Base-by-base conservation (phyloP, 2,888 invertebrate species). In the Ectobius pallidus region DNA sequence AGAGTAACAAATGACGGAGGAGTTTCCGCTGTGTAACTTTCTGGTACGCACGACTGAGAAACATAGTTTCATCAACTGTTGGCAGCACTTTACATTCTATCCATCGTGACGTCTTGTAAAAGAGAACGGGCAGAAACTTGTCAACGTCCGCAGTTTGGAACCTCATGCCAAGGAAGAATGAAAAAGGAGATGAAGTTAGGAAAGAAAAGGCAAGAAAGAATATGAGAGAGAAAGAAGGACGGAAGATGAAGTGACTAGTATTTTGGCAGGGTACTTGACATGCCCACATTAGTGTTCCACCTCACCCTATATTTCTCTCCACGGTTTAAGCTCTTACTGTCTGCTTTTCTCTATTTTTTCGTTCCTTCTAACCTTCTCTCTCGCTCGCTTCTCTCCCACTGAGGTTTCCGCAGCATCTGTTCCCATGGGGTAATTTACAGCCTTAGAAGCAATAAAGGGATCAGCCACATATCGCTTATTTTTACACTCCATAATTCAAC, bases 391-490 rank as follows among this genome's bases (percentile, higher is more conserved):
- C 63, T 65, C 74, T 63, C 74, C 70, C 72, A 34, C 62, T 20
- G 69, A 73, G 72, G 67, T 73, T 70, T 75, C 75, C 72, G 58
- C 72, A 69, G 75, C 75, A 75, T 75, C 75, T 75, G 75, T 73
- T 75, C 75, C 65, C 73, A 58, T 61, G 69, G 68, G 73, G 71
- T 74, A 75, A 74, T 75, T 75, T 74, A 74, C 74, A 74, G 73
- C 75, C 73, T 69, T 52, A 30, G 61, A 74, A 71, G 75, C 75
- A 75, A 75, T 75, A 75, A 74, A 75, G 73, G 75, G 75, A 75
- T 75, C 75, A 75, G 72, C 74, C 75, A 74, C 75, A 75, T 75
- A 75, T 75, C 74, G 74, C 75, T 73, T 75, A 75, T 75, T 75
- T 75, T 75, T 75, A 75, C 75, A 75, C 75, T 74, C 75, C 73